Percentiles rank a stretch among this genome's conserved stretches.
Conservation (phyloP, 1,140 invertebrate genomes). For the Eriosoma lanigerum region DNA sequence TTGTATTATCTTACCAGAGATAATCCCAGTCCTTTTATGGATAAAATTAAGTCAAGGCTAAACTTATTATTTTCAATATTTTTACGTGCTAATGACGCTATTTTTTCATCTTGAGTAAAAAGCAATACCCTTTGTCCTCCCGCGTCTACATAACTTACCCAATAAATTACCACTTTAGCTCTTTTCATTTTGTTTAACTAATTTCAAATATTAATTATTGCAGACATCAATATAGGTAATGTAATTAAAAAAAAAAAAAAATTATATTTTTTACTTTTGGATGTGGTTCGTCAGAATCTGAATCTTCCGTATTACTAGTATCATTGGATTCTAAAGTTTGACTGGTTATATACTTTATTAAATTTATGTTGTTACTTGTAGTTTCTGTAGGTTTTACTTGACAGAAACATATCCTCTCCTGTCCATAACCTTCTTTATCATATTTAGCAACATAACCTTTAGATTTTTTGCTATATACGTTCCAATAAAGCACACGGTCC, state of each 20-base stretch:
- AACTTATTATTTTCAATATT: conserved; percentile 72
- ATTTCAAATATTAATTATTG: conserved; percentile 38
- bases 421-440: conserved; percentile 68
- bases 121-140: conserved; percentile 74
- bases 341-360: conserved; percentile 56
- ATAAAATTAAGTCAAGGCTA: conserved; percentile 70
- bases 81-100: conserved; percentile 69
- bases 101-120: conserved; percentile 77
- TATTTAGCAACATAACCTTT: conserved; percentile 72
- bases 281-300: conserved; percentile 56
- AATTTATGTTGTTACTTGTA: conserved; percentile 55
- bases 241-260: background rate
- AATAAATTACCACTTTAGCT: conserved; percentile 73
- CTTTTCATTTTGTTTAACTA: conserved; percentile 59
- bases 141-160: conserved; percentile 75
- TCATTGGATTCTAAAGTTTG: conserved; percentile 53
- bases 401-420: conserved; percentile 70
- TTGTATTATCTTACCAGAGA: conserved; percentile 62
- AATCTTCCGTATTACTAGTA: conserved; percentile 56
- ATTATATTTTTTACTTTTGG: conserved; percentile 13
- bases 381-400: conserved; percentile 62
- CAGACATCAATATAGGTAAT: background rate
- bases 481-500: conserved; percentile 74
- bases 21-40: conserved; percentile 70
- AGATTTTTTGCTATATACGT: conserved; percentile 78